phyloP scores from a whole-genome alignment of 2,797 vertebrate genomes.

The Columba guinea region DNA sequence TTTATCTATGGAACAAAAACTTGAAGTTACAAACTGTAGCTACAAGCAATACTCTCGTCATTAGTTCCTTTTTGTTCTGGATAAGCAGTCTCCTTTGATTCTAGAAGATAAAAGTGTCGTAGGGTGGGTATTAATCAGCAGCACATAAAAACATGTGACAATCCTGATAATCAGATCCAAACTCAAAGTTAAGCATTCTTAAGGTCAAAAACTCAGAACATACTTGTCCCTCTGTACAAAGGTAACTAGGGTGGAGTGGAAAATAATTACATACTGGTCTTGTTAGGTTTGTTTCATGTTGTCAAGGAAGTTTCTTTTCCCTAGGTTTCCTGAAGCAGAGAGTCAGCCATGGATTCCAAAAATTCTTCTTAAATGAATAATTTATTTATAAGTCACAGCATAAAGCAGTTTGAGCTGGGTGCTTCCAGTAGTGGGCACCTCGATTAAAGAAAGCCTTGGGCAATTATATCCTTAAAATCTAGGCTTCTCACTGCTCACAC shows the following conservation, averaged over 20 bases:
- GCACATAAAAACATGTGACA: background rate
- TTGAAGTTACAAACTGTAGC: background rate
- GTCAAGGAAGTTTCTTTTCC: background rate
- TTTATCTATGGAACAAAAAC: background rate
- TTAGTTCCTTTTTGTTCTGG: conserved; percentile 27
- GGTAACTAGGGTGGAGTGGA: background rate
- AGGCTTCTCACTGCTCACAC: no score
- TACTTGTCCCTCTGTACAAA: background rate
- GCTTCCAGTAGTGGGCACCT: no score
- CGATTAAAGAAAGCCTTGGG: no score
- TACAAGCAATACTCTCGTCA: background rate
- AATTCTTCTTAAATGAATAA: no score
- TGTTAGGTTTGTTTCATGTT: background rate
- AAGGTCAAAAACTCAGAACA: background rate
- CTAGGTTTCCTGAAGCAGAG: no score
- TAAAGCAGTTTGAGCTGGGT: no score
- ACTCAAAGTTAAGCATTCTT: background rate
- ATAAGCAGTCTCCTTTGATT: background rate
- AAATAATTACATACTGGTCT: background rate
- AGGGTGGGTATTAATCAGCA: background rate
- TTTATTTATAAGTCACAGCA: no score
- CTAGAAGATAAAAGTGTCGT: conserved; percentile 1
- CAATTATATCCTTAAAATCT: no score
- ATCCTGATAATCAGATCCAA: background rate
- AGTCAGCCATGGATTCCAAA: no score